A percentile compares a stretch with the other conserved stretches of the same genome.
Conservation (phyloP, 1,140 invertebrate genomes). For the Drosophila seguyi region DNA sequence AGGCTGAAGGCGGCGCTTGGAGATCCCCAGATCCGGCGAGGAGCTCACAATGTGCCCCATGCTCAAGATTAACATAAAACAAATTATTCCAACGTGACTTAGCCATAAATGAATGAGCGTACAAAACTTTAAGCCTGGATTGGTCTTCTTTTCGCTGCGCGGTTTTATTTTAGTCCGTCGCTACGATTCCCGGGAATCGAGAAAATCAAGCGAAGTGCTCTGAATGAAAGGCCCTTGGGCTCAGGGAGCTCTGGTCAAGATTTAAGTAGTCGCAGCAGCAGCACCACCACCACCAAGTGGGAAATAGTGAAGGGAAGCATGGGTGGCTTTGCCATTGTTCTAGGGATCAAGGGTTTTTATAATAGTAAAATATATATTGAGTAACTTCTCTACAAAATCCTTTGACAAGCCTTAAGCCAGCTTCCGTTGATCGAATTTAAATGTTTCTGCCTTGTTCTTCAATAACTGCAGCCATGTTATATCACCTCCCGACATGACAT, state of each 20-base stretch:
- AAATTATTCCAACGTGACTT: slow-evolving; percentile 85
- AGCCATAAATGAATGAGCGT: slow-evolving; percentile 83
- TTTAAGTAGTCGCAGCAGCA: slow-evolving; percentile 18
- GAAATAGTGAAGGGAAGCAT: slow-evolving; percentile 21
- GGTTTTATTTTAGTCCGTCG: slow-evolving; percentile 31
- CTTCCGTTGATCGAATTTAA: slow-evolving; percentile 32
- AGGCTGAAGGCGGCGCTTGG: slow-evolving; percentile 58
- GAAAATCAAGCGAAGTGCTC: slow-evolving; percentile 48
- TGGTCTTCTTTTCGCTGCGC: slow-evolving; percentile 59
- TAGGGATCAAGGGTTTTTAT: not conserved
- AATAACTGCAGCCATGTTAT: slow-evolving; percentile 81
- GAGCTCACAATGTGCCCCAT: slow-evolving; percentile 78
- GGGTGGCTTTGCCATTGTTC: not conserved
- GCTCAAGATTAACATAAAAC: slow-evolving; percentile 84
- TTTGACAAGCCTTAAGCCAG: not conserved
- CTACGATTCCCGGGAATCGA: slow-evolving; percentile 41
- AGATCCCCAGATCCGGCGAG: slow-evolving; percentile 15
- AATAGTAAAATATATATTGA: not conserved
- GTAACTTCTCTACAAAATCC: not conserved
- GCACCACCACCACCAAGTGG: slow-evolving; percentile 4
- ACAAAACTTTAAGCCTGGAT: slow-evolving; percentile 62
- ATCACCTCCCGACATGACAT: slow-evolving; percentile 81
- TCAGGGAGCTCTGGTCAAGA: slow-evolving; percentile 31
- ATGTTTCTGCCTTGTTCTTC: slow-evolving; percentile 42
- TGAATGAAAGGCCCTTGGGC: slow-evolving; percentile 53